Evolutionary conservation across 1,140 invertebrate species (phyloP).

Genomic region (Cotesia chilonis): DNA sequence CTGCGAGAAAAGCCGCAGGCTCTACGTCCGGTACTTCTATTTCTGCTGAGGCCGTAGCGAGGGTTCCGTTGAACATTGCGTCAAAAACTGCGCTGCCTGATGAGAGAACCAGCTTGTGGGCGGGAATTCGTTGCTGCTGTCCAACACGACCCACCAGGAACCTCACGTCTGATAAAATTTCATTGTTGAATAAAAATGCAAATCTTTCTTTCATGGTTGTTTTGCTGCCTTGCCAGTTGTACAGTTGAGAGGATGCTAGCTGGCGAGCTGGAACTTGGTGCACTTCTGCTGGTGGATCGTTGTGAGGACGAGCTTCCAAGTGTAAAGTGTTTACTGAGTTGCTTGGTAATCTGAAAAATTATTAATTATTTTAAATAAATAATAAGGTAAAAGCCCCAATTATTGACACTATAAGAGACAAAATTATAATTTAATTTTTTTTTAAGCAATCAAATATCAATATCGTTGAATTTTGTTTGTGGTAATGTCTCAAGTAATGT

Average conservation of each 20-base stretch:
- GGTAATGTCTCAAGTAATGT: too few relatives aligned
- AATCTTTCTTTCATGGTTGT: slow-evolving; percentile 80
- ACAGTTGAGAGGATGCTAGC: slow-evolving; percentile 50
- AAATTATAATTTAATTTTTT: background rate
- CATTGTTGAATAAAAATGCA: slow-evolving; percentile 82
- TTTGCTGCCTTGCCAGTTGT: slow-evolving; percentile 77
- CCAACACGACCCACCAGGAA: slow-evolving; percentile 79
- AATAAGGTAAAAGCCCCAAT: background rate
- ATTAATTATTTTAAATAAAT: slow-evolving; percentile 20
- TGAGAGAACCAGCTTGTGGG: slow-evolving; percentile 85
- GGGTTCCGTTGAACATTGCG: slow-evolving; percentile 85
- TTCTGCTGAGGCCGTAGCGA: slow-evolving; percentile 74
- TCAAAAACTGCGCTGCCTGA: slow-evolving; percentile 87
- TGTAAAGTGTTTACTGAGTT: slow-evolving; percentile 53
- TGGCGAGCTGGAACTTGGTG: slow-evolving; percentile 37
- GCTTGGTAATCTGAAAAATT: slow-evolving; percentile 50
- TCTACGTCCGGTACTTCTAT: slow-evolving; percentile 87
- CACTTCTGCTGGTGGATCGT: slow-evolving; percentile 46
- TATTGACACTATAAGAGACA: too few relatives aligned
- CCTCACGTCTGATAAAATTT: slow-evolving; percentile 81
- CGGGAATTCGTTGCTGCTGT: slow-evolving; percentile 79
- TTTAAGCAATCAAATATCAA: too few relatives aligned
- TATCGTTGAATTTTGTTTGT: too few relatives aligned
- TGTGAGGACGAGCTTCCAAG: slow-evolving; percentile 47
- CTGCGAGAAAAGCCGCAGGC: slow-evolving; percentile 77